Evolutionary conservation across 2,888 invertebrate species (phyloP), one percentile per base, ranked within the genome.

Genomic region (Ypsolopha scabrella): DNA sequence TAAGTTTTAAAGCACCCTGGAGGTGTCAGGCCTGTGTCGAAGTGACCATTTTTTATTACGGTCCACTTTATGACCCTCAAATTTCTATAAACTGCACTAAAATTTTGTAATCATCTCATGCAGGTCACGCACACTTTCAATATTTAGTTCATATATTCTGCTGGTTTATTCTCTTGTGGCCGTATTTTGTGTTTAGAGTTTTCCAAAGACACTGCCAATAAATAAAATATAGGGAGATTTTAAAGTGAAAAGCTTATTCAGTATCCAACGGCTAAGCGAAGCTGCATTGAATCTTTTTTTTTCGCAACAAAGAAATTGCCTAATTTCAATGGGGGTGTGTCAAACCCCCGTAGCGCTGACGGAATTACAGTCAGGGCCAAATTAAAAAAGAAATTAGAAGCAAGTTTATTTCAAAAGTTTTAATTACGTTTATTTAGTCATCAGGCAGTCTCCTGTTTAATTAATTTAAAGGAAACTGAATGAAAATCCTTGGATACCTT

Each of bases 381-480:
- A 85, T 85, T 83, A 82, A 83, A 85, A 86, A 86, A 85, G 81
- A 83, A 83, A 85, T 85, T 79, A 71, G 78, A 73, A 72, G 70
- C 67, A 77, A 75, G 77, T 78, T 80, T 76, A 81, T 81, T 76
- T 68, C 55, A 59, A 75, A 86, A 86, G 82, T 86, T 86, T 86
- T 85, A 85, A 86, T 86, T 85, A 77, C 81, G 74, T 85, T 83
- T 80, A 82, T 85, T 85, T 81, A 76, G 72, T 73, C 73, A 77
- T 83, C 78, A 72, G 68, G 41, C 14, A 11, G 38, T 11, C 77
- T 72, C 70, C 55, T 63, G 62, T 62, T 68, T 79, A 75, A 80
- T 81, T 78, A 78, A 78, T 80, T 80, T 74, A 70, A 56, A 55
- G 58, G 57, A 60, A 63, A 63, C 57, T 59, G 60, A 64, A 61